phyloP scores from a whole-genome alignment of 2,888 invertebrate genomes.

The Cyrtodaria siliqua region DNA sequence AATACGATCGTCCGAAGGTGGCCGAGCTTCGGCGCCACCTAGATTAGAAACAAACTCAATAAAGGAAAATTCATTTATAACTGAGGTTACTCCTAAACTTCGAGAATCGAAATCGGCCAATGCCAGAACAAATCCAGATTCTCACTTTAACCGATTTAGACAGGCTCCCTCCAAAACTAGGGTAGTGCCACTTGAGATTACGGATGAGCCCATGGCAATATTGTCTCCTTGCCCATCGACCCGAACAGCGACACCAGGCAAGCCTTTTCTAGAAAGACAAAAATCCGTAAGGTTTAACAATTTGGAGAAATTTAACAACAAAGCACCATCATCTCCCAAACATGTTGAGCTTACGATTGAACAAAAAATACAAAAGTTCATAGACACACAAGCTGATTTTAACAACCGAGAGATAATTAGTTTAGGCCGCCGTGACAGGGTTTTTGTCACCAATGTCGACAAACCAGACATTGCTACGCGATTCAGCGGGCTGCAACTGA shows the following conservation, averaged over 20 bases:
- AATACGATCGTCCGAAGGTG: conserved; percentile 8
- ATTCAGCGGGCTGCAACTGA: conserved; percentile 29
- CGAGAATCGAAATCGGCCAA: conserved; percentile 47
- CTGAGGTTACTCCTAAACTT: not conserved
- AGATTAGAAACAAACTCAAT: conserved; percentile 16
- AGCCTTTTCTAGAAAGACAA: conserved; percentile 39
- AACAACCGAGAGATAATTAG: conserved; percentile 23
- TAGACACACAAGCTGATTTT: conserved; percentile 58
- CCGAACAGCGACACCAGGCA: conserved; percentile 25
- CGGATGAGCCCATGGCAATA: not conserved
- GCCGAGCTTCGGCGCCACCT: conserved; percentile 48
- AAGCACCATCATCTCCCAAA: not conserved
- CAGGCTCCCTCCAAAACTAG: conserved; percentile 4
- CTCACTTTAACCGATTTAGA: not conserved
- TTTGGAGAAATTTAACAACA: not conserved
- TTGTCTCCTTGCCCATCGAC: conserved; percentile 18
- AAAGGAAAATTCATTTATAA: conserved; percentile 34
- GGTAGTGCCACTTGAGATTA: not conserved
- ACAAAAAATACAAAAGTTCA: conserved; percentile 56
- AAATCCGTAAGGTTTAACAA: conserved; percentile 65
- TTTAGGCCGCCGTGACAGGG: not conserved
- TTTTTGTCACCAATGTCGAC: not conserved
- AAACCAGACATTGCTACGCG: not conserved
- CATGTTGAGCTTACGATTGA: conserved; percentile 25
- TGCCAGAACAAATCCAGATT: conserved; percentile 6